Conservation (phyloP, 2,888 invertebrate genomes). For the Harpagoxenus sublaevis region DNA sequence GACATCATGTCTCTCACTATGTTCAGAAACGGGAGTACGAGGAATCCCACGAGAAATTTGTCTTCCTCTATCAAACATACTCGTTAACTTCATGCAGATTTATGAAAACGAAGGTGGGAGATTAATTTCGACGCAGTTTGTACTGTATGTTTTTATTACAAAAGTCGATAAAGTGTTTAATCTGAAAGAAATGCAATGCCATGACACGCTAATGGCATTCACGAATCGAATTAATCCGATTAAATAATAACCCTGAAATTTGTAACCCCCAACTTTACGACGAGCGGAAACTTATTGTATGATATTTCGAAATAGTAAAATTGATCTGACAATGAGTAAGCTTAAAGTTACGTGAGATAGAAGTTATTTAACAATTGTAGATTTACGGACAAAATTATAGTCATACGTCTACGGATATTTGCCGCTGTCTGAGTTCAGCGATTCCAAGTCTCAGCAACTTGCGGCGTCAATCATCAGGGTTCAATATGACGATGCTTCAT, state of each 20-base stretch:
- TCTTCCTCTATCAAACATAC: constrained; percentile 65
- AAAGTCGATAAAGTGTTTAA: not conserved
- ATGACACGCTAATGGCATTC: not conserved
- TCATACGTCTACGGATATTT: not conserved
- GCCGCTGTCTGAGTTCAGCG: not conserved
- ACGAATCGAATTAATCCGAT: constrained; percentile 9
- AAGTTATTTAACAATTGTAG: not conserved
- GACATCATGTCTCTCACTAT: constrained; percentile 45
- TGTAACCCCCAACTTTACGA: not conserved
- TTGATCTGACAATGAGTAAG: not conserved
- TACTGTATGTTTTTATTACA: not conserved
- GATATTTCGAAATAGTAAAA: not conserved
- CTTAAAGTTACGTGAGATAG: not conserved
- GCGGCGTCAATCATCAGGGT: constrained; percentile 22
- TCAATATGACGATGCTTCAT: constrained; percentile 16
- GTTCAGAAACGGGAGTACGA: constrained; percentile 4
- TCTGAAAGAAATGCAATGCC: not conserved
- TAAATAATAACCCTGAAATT: constrained; percentile 5
- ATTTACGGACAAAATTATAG: constrained; percentile 8
- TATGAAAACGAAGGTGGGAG: constrained; percentile 14
- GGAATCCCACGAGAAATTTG: constrained; percentile 69
- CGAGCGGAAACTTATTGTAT: not conserved
- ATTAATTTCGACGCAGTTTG: constrained; percentile 12
- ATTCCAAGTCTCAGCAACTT: constrained; percentile 4
- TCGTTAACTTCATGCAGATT: constrained; percentile 68